Conservation (phyloP, 2,888 invertebrate species). For the Morinoia aosen region DNA sequence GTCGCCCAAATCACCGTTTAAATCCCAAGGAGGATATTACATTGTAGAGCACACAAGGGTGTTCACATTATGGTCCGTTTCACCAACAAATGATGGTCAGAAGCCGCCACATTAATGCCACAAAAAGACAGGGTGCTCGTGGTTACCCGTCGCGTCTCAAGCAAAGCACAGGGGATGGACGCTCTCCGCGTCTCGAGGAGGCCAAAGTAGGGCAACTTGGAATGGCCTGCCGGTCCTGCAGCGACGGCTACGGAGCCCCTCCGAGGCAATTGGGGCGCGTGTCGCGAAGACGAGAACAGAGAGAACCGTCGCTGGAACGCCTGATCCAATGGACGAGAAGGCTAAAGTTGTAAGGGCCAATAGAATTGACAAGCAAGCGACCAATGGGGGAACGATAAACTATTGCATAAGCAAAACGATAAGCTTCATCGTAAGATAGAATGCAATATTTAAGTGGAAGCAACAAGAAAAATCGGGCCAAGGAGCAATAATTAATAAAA, state of each 20-base stretch:
- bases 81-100: conserved; percentile 69
- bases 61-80: conserved; percentile 71
- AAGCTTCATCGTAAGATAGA: neutral
- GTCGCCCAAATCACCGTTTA: neutral
- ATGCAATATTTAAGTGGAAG: neutral
- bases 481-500: neutral
- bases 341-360: neutral
- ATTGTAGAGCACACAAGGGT: conserved; percentile 39
- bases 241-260: conserved; percentile 15
- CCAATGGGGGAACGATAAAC: neutral
- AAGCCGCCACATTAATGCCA: conserved; percentile 9
- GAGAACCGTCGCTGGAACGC: conserved; percentile 43
- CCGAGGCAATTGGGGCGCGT: neutral
- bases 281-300: neutral
- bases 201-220: conserved; percentile 12
- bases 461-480: neutral
- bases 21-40: neutral
- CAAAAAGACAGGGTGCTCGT: neutral
- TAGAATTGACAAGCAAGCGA: neutral
- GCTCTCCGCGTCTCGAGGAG: conserved; percentile 36
- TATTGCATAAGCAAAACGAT: neutral
- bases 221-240: neutral
- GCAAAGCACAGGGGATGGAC: conserved; percentile 31
- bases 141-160: conserved; percentile 44
- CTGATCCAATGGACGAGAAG: conserved; percentile 28